Evolutionary conservation across 1,140 invertebrate species (phyloP).

Genomic region (Glossosoma conforme): DNA sequence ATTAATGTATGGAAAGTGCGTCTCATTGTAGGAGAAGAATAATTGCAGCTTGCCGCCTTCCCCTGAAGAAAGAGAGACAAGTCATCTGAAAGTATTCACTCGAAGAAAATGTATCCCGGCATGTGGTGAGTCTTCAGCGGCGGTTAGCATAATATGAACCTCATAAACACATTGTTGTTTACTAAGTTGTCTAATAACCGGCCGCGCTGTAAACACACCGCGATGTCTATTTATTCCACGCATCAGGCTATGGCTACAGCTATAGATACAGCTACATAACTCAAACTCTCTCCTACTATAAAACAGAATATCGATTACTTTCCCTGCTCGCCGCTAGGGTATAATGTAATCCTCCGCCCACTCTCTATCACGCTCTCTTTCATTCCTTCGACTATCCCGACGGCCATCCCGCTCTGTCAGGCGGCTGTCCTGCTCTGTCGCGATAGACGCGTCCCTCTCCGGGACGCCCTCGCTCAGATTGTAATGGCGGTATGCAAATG

Average conservation of each 20-base stretch:
- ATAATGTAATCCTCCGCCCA: constrained; percentile 32
- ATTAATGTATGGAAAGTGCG: too few relatives aligned
- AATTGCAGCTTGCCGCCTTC: too few relatives aligned
- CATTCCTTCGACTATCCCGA: constrained; percentile 8
- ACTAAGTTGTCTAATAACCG: constrained; percentile 26
- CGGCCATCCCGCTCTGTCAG: constrained; percentile 8
- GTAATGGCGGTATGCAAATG: constrained; percentile 33
- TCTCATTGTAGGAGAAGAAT: too few relatives aligned
- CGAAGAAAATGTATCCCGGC: constrained; percentile 12
- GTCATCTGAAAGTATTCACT: not conserved
- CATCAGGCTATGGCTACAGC: constrained; percentile 22
- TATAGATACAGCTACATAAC: too few relatives aligned
- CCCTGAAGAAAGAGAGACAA: too few relatives aligned
- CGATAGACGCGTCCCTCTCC: constrained; percentile 14
- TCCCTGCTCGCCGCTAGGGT: constrained; percentile 29
- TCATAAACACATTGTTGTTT: constrained; percentile 27
- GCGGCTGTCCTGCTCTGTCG: constrained; percentile 6
- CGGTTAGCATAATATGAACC: constrained; percentile 18
- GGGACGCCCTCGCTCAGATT: constrained; percentile 24
- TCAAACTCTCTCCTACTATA: constrained; percentile 27
- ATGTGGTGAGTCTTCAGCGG: constrained; percentile 3
- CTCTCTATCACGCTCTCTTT: constrained; percentile 15
- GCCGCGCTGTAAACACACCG: constrained; percentile 26
- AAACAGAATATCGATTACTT: constrained; percentile 33
- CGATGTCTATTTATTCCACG: constrained; percentile 28